These are phyloP conservation scores for Oryzaephilus surinamensis DNA, from an alignment of 1,140 invertebrate species.

Conservation along the genomic window DNA sequence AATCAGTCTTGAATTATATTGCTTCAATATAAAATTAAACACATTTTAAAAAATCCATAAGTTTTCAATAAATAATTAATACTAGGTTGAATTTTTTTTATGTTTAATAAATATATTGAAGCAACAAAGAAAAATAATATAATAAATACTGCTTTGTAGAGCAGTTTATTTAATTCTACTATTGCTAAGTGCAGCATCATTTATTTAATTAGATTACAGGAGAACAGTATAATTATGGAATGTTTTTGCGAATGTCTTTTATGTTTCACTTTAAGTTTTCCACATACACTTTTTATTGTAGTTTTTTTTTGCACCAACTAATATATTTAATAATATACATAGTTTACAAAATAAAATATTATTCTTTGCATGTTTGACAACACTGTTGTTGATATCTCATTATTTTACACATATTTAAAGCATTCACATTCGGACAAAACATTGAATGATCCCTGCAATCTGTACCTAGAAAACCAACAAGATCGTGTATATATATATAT, in stretches of 20 bases:
- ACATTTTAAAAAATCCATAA: slow-evolving; percentile 13
- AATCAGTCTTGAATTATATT: too few species aligned
- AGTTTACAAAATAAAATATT: too few species aligned
- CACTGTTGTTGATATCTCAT: slow-evolving; percentile 72
- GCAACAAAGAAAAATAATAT: slow-evolving; percentile 2
- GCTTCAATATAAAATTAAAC: too few species aligned
- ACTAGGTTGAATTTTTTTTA: not conserved
- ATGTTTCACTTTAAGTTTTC: too few species aligned
- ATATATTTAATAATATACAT: not conserved
- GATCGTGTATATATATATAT: not conserved
- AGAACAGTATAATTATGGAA: too few species aligned
- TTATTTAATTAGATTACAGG: slow-evolving; percentile 5
- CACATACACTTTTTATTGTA: too few species aligned
- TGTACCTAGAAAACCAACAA: slow-evolving; percentile 42
- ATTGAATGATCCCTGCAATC: slow-evolving; percentile 69
- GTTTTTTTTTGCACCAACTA: too few species aligned
- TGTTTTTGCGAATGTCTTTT: too few species aligned
- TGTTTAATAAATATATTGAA: slow-evolving; percentile 4
- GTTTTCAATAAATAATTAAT: slow-evolving; percentile 9
- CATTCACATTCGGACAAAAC: slow-evolving; percentile 67
- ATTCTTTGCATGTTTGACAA: slow-evolving; percentile 65
- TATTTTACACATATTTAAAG: slow-evolving; percentile 73
- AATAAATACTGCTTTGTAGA: slow-evolving; percentile 9
- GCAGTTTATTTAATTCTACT: slow-evolving; percentile 5
- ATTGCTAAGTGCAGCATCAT: slow-evolving; percentile 9